Conservation (phyloP, 2,113 vertebrate genomes). For the Megatriorchis doriae region DNA sequence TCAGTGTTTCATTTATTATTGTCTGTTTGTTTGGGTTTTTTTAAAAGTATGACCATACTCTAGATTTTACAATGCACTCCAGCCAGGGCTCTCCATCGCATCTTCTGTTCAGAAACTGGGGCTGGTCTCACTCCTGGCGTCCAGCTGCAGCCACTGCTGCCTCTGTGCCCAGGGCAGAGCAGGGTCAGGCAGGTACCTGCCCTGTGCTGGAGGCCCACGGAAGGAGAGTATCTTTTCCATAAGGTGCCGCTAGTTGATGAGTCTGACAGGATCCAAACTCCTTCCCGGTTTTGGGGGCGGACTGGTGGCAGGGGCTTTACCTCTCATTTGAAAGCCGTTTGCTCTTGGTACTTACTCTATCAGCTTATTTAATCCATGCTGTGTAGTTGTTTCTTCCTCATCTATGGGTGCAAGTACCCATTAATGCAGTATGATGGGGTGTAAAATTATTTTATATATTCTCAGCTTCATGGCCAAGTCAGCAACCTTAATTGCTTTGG, state of each 20-base stretch:
- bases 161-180: not conserved
- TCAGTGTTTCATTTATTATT: not conserved
- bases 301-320: not conserved
- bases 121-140: not conserved
- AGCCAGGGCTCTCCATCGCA: not conserved
- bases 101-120: not conserved
- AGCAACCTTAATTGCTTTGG: conserved; percentile 69
- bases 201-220: not conserved
- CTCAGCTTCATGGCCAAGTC: conserved; percentile 39
- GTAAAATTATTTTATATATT: conserved; percentile 25
- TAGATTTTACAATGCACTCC: not conserved
- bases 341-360: not conserved
- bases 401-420: not conserved
- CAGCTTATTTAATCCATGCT: not conserved
- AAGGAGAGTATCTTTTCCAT: not conserved
- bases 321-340: not conserved
- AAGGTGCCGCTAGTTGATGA: rapidly evolving
- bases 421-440: not conserved
- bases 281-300: not conserved
- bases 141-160: not conserved
- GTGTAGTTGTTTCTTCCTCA: not conserved
- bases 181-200: not conserved
- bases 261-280: not conserved
- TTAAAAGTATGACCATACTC: too few species aligned
- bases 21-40: not conserved